phyloP scores from a whole-genome alignment of 2,888 invertebrate genomes.

The Phanerotoma sp. region DNA sequence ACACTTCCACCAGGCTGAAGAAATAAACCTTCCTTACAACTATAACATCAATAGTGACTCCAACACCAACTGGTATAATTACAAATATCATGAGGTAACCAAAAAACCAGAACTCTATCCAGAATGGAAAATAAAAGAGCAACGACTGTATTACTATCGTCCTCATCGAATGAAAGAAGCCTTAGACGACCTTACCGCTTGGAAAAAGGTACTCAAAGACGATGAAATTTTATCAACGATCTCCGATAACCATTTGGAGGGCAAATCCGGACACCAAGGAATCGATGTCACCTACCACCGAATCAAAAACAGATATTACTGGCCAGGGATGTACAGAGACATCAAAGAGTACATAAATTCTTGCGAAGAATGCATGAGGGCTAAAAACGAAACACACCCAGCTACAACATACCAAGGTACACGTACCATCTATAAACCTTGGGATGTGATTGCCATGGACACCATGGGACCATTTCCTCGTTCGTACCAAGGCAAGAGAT shows the following conservation, averaged over 20 bases:
- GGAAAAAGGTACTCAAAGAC: not conserved
- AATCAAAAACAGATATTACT: not conserved
- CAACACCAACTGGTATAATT: conserved; percentile 30
- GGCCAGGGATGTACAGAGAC: not conserved
- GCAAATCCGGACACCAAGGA: not conserved
- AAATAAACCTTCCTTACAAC: no score
- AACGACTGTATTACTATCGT: conserved; percentile 18
- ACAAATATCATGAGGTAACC: conserved; percentile 21
- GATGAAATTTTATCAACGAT: not conserved
- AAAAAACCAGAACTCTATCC: conserved; percentile 28
- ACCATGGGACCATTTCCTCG: not conserved
- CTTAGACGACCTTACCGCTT: conserved; percentile 22
- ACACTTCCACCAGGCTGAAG: no score
- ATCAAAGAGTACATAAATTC: not conserved
- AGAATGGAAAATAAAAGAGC: conserved; percentile 16
- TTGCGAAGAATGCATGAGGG: not conserved
- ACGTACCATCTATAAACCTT: not conserved
- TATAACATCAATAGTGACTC: no score
- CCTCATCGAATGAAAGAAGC: conserved; percentile 1
- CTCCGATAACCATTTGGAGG: not conserved
- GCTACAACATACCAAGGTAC: not conserved
- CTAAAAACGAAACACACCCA: not conserved
- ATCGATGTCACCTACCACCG: not conserved
- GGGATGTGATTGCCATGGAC: not conserved
- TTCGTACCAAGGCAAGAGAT: not conserved